phyloP scores from a whole-genome alignment of 2,888 invertebrate genomes.

The Zele albiditarsus region DNA sequence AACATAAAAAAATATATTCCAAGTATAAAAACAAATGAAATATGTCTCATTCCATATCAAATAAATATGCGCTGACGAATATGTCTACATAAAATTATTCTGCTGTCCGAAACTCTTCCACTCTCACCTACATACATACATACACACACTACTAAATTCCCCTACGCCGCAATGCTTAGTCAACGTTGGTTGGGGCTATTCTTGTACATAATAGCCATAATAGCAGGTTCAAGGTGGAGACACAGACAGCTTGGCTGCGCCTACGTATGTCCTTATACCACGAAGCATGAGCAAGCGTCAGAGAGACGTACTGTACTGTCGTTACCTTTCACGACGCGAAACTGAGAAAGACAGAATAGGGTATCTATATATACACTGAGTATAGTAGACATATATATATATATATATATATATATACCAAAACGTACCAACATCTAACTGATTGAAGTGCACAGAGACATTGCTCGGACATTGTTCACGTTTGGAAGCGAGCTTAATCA shows the following conservation, averaged over 20 bases:
- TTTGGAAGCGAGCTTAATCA: constrained; percentile 68
- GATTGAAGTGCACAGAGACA: constrained; percentile 60
- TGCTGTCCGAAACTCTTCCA: neutral
- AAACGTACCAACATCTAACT: constrained; percentile 48
- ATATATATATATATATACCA: neutral
- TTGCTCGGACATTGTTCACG: constrained; percentile 61
- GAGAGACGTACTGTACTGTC: neutral
- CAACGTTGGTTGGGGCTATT: constrained; percentile 40
- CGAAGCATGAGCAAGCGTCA: constrained; percentile 15
- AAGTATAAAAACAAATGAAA: no score
- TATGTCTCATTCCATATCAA: no score
- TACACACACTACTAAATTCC: neutral
- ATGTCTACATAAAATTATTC: neutral
- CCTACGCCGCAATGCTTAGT: constrained; percentile 25
- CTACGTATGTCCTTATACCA: constrained; percentile 33
- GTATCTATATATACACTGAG: neutral
- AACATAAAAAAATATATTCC: no score
- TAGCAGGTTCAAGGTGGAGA: constrained; percentile 54
- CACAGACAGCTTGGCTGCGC: constrained; percentile 54
- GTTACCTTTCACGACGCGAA: neutral
- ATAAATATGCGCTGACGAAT: no score
- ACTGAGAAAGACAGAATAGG: constrained; percentile 4
- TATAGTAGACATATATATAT: neutral
- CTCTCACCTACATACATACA: neutral
- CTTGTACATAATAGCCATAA: constrained; percentile 34